Conservation (phyloP, 2,888 invertebrate species). For the Apoda limacodes region DNA sequence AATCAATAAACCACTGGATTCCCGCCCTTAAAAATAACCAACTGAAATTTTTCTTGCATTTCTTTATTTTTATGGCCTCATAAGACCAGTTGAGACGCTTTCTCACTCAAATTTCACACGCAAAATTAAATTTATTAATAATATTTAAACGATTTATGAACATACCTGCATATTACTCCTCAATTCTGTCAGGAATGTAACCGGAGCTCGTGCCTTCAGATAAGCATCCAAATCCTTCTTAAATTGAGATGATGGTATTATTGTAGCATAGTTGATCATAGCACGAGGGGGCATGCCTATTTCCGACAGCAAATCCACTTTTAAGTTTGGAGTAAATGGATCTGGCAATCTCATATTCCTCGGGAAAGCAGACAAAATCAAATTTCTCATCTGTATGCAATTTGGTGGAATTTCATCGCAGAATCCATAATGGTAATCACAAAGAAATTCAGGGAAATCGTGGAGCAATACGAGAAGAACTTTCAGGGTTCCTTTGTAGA, state of each 20-base stretch:
- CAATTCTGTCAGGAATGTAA: constrained; percentile 94
- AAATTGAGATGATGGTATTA: constrained; percentile 89
- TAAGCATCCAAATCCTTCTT: constrained; percentile 98
- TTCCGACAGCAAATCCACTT: constrained; percentile 91
- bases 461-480: constrained; percentile 95
- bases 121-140: too few species aligned
- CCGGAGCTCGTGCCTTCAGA: constrained; percentile 92
- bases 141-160: constrained; percentile 3
- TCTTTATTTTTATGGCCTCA: too few species aligned
- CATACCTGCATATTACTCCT: constrained; percentile 86
- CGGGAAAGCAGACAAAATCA: constrained; percentile 98
- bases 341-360: constrained; percentile 98
- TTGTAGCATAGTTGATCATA: constrained; percentile 85
- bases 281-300: constrained; percentile 91
- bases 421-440: constrained; percentile 99
- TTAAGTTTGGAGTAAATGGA: constrained; percentile 97
- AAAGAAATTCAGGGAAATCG: constrained; percentile 99
- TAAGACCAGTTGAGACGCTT: too few species aligned
- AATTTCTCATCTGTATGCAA: constrained; percentile 98
- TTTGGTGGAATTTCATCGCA: constrained; percentile 99
- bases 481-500: constrained; percentile 96
- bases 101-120: too few species aligned
- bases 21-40: too few species aligned
- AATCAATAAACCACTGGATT: too few species aligned
- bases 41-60: too few species aligned